Evolutionary conservation across 1,140 invertebrate genomes (phyloP).

Genomic region (Andricus grossulariae): DNA sequence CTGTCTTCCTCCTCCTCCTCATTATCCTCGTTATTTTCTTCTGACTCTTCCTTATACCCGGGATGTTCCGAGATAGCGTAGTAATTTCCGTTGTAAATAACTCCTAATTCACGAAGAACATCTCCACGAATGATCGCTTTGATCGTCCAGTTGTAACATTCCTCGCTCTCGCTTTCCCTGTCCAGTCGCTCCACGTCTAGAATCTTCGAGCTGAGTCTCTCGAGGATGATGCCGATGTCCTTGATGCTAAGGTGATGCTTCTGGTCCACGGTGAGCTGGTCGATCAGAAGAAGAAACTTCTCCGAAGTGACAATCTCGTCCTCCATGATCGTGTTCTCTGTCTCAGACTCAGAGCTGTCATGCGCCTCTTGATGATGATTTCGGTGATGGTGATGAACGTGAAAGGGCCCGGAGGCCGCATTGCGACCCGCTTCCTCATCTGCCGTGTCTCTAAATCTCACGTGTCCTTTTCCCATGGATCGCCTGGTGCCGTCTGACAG

Average conservation of each 20-base stretch:
- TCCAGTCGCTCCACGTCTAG: slow-evolving; percentile 94
- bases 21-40: slow-evolving; percentile 87
- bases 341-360: slow-evolving; percentile 93
- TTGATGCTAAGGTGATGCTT: slow-evolving; percentile 94
- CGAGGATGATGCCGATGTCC: slow-evolving; percentile 95
- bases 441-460: slow-evolving; percentile 73
- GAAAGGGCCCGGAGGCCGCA: slow-evolving; percentile 75
- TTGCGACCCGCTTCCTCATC: slow-evolving; percentile 72
- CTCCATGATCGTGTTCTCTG: slow-evolving; percentile 93
- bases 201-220: slow-evolving; percentile 93
- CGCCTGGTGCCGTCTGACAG: slow-evolving; percentile 73
- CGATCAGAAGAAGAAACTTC: slow-evolving; percentile 93
- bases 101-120: slow-evolving; percentile 90
- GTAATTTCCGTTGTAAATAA: slow-evolving; percentile 96
- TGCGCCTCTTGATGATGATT: slow-evolving; percentile 77
- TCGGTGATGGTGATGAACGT: slow-evolving; percentile 66
- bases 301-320: slow-evolving; percentile 91
- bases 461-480: slow-evolving; percentile 71
- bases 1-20: slow-evolving; percentile 88
- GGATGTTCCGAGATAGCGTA: slow-evolving; percentile 96
- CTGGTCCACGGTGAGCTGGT: slow-evolving; percentile 93
- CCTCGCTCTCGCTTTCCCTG: slow-evolving; percentile 91
- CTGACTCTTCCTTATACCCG: slow-evolving; percentile 91
- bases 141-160: slow-evolving; percentile 96
- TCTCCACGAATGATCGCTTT: slow-evolving; percentile 94